These are phyloP conservation scores for Charina bottae DNA, from an alignment of 2,113 vertebrate species.

Conservation along the genomic window DNA sequence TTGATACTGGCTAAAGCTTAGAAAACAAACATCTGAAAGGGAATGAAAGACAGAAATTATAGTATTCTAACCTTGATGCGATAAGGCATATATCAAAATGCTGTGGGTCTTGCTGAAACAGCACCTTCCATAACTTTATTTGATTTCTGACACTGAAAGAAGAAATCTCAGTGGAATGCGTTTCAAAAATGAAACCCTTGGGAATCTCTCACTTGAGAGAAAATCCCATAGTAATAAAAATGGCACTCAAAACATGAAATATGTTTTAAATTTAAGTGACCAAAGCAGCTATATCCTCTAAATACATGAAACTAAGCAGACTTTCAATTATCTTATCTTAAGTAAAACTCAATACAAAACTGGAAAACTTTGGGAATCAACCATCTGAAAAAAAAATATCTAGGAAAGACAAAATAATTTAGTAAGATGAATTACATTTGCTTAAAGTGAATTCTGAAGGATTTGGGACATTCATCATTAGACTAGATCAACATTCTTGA, in stretches of 20 bases:
- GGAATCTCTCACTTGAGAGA: conserved; percentile 36
- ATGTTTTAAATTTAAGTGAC: conserved; percentile 30
- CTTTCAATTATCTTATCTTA: background rate
- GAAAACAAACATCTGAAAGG: conserved; percentile 31
- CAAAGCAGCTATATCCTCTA: conserved; percentile 48
- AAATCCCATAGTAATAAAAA: conserved; percentile 42
- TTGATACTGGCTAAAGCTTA: conserved; percentile 1
- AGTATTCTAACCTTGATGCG: conserved; percentile 19
- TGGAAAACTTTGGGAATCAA: background rate
- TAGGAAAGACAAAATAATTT: conserved; percentile 37
- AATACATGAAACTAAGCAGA: conserved; percentile 9
- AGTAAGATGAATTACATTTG: background rate
- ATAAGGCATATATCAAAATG: conserved; percentile 53
- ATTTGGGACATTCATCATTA: background rate
- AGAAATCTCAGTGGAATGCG: conserved; percentile 37
- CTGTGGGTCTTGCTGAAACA: conserved; percentile 41
- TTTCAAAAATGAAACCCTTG: conserved; percentile 38
- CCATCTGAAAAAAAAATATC: conserved; percentile 14
- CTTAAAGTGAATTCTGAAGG: background rate
- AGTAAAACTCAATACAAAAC: background rate
- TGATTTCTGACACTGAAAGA: conserved; percentile 52
- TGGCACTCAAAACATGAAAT: conserved; percentile 20
- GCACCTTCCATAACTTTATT: conserved; percentile 56
- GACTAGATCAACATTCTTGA: background rate
- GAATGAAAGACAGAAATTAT: conserved; percentile 35